Evolutionary conservation across 1,140 invertebrate species (phyloP), one percentile per base, ranked within the genome.

Genomic region (Megathymus violae): DNA sequence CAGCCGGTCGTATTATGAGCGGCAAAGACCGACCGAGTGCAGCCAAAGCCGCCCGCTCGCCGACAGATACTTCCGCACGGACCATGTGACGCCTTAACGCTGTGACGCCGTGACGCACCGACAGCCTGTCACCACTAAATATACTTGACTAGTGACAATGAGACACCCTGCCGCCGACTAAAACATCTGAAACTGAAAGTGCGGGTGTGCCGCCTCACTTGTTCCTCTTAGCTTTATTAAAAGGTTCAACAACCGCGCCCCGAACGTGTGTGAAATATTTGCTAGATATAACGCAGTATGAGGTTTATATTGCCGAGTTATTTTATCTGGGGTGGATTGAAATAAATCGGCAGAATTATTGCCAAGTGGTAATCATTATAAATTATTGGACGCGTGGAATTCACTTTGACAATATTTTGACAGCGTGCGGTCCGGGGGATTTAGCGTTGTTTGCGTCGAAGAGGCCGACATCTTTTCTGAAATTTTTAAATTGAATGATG

Each of bases 321-420:
- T 90, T 82, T 87, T 88, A 89, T 89, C 82, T 80, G 74, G 71
- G 50, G 74, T n/a, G 69, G 85, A 88, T 90, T 76, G 69, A 90
- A 90, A 90, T 90, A 90, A 90, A 88, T 90, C 74, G 83, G 76
- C 86, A 86, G 85, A 80, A 86, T 87, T 89, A 90, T 88, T 89
- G 88, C 88, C 88, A 89, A 89, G 80, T 85, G 76, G 74, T 85
- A 88, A 88, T 88, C 81, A 81, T 81, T 85, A 80, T 88, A 88
- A 88, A 85, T 88, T 90, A 90, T 89, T 83, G 78, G 83, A 85
- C 85, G 76, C 74, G 76, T 54, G 86, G 86, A 88, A 90, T 90
- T 89, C 82, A 74, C 82, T 89, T 88, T 89, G 88, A 90, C 88
- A 90, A 89, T 90, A 90, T 90, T 90, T 90, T 90, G 88, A 90